phyloP scores from a whole-genome alignment of 2,888 invertebrate species.

The Bibio marci region DNA sequence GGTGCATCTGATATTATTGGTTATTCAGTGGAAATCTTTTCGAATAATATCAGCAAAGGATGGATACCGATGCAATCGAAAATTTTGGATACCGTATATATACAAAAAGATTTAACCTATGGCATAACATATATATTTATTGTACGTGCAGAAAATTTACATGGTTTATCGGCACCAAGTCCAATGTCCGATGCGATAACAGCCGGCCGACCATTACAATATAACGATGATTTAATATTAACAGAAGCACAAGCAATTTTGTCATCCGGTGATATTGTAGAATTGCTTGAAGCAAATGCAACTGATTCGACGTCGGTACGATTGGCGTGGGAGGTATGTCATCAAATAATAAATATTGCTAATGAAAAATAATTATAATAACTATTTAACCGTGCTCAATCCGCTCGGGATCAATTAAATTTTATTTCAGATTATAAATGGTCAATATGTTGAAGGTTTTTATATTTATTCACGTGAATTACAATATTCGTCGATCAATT shows the following conservation, averaged over 20 bases:
- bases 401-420: no score
- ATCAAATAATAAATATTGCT: conserved; percentile 5
- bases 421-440: conserved; percentile 32
- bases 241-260: conserved; percentile 54
- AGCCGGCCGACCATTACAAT: conserved; percentile 26
- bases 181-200: conserved; percentile 56
- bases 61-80: conserved; percentile 46
- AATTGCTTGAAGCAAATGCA: conserved; percentile 65
- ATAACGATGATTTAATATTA: conserved; percentile 9
- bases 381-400: no score
- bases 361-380: background rate
- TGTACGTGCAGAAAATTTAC: conserved; percentile 74
- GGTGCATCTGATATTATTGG: conserved; percentile 69
- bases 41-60: conserved; percentile 28
- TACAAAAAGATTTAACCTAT: conserved; percentile 51
- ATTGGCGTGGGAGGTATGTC: conserved; percentile 61
- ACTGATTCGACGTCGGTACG: conserved; percentile 70
- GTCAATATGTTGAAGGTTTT: conserved; percentile 63
- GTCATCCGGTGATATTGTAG: conserved; percentile 54
- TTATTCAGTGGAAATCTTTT: conserved; percentile 63
- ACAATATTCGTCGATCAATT: no score
- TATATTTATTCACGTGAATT: conserved; percentile 61
- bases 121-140: conserved; percentile 77
- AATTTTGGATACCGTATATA: conserved; percentile 46
- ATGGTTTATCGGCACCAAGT: conserved; percentile 68